These are phyloP conservation scores for Psittacara wagleri DNA, from an alignment of 2,113 vertebrate genomes.

Conservation along the genomic window DNA sequence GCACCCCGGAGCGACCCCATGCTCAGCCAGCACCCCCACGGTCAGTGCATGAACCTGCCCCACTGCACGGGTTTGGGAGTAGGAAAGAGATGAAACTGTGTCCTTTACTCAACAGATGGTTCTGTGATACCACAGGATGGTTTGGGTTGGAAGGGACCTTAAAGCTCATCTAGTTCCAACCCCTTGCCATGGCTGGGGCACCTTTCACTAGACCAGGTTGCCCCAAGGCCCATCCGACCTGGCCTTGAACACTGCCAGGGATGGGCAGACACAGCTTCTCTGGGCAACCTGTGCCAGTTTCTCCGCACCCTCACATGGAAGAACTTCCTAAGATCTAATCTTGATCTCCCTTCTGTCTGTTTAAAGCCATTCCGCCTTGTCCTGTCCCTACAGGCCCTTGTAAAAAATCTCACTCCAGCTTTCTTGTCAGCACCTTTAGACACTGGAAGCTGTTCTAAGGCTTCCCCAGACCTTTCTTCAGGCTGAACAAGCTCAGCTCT, in stretches of 20 bases:
- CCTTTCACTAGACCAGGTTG: not conserved
- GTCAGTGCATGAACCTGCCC: constrained; percentile 53
- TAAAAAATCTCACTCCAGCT: not conserved
- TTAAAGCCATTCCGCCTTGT: not conserved
- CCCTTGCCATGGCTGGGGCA: not conserved
- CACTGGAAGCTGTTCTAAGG: not conserved
- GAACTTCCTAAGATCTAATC: not conserved
- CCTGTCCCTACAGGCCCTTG: not conserved
- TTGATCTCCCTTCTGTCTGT: not conserved
- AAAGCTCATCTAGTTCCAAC: not conserved
- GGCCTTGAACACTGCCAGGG: not conserved
- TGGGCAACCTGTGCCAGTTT: not conserved
- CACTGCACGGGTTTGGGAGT: no score
- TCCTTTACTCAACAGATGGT: fast-evolving
- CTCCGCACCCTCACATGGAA: not conserved
- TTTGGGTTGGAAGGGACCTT: not conserved
- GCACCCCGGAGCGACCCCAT: constrained; percentile 82
- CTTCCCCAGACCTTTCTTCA: not conserved
- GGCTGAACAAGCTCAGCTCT: not conserved
- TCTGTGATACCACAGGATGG: not conserved
- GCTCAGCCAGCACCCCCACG: constrained; percentile 87
- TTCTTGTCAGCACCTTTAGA: not conserved
- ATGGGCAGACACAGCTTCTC: not conserved
- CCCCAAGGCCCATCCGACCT: not conserved
- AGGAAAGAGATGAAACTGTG: not conserved